Percentiles rank a stretch among this genome's conserved stretches.
Evolutionary conservation across 2,797 vertebrate genomes (phyloP).

Genomic region (Chaetodon trifasciatus): DNA sequence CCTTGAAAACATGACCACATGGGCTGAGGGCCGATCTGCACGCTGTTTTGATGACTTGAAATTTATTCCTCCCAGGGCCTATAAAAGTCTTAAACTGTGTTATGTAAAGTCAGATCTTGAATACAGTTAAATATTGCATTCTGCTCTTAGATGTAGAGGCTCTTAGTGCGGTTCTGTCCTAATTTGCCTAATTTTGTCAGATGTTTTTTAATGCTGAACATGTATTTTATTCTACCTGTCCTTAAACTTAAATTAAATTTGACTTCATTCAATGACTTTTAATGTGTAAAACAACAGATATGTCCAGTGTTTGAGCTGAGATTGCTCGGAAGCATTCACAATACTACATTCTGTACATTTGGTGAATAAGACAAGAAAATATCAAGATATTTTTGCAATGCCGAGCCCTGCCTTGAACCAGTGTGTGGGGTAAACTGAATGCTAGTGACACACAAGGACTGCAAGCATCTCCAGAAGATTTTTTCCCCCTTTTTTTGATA

Average conservation of each 20-base stretch:
- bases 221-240: neutral
- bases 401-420: neutral
- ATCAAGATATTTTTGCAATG: too few species aligned
- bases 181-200: neutral
- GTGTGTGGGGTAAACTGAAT: neutral
- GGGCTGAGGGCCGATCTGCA: constrained; percentile 48
- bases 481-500: neutral
- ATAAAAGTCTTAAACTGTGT: constrained; percentile 1
- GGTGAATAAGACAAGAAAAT: too few species aligned
- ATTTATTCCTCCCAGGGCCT: constrained; percentile 10
- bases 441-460: neutral
- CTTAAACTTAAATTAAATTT: neutral
- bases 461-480: neutral
- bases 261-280: neutral
- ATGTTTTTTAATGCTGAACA: neutral
- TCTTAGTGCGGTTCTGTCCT: neutral
- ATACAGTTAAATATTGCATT: neutral
- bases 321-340: neutral
- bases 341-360: too few species aligned
- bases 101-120: neutral
- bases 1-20: constrained; percentile 61
- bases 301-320: neutral
- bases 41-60: constrained; percentile 39
- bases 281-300: constrained; percentile 8
- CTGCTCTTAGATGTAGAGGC: neutral